A percentile compares a stretch with the other conserved stretches of the same genome.
Evolutionary conservation across 2,113 vertebrate species (phyloP).

Genomic region (Crotalus helleri): DNA sequence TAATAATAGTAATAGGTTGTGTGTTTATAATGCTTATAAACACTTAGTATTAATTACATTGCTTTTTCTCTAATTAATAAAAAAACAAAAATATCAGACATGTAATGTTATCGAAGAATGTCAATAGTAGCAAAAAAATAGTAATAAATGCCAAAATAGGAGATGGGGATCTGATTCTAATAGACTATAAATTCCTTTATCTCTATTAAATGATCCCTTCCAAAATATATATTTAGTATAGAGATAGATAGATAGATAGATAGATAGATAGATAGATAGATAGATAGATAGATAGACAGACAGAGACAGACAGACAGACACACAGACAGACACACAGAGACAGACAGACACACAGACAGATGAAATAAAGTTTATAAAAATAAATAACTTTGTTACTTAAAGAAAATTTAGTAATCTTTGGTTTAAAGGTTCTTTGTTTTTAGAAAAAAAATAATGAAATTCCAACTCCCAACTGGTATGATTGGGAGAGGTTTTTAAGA

Average conservation of each 20-base stretch:
- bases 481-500: background rate
- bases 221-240: background rate
- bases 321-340: too few species aligned
- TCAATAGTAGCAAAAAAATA: background rate
- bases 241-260: background rate
- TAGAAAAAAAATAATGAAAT: background rate
- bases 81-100: background rate
- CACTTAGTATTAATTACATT: constrained; percentile 4
- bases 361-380: background rate
- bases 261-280: too few species aligned
- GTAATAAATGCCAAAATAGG: background rate
- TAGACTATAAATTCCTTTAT: background rate
- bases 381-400: background rate
- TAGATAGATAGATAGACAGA: too few species aligned
- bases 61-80: background rate
- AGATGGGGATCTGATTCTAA: background rate
- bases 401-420: background rate
- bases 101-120: background rate
- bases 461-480: background rate
- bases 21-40: constrained; percentile 17
- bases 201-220: background rate
- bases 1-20: constrained; percentile 1
- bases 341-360: background rate
- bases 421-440: background rate
- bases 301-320: too few species aligned